phyloP scores from a whole-genome alignment of 2,888 invertebrate genomes.

The Aspidapion aeneum region DNA sequence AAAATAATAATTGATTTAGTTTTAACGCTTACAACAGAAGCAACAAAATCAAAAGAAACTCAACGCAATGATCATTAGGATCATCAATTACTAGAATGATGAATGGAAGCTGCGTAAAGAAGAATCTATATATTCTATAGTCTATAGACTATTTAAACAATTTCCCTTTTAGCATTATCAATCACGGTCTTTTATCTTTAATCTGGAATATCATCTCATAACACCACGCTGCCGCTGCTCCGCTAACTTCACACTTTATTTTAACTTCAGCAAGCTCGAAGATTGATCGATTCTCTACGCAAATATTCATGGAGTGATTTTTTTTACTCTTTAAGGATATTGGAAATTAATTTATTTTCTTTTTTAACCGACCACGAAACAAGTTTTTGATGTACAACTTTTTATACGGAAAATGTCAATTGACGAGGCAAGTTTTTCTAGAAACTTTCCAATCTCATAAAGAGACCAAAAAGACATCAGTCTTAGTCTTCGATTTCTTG shows the following conservation, averaged over 20 bases:
- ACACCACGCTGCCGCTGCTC: neutral
- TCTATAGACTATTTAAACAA: neutral
- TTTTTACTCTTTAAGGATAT: too few relatives aligned
- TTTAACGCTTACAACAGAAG: too few relatives aligned
- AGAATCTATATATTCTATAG: neutral
- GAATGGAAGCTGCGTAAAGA: neutral
- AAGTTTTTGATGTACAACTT: too few relatives aligned
- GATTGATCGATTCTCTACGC: neutral
- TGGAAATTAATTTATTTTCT: too few relatives aligned
- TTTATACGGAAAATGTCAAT: too few relatives aligned
- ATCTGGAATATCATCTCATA: neutral
- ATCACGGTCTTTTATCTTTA: neutral
- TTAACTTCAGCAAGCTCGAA: neutral
- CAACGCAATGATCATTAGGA: neutral
- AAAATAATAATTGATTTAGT: too few relatives aligned
- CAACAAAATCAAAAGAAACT: neutral
- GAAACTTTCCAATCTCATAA: too few relatives aligned
- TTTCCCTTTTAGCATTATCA: neutral
- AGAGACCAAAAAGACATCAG: too few relatives aligned
- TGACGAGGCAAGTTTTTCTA: too few relatives aligned
- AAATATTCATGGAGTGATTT: neutral
- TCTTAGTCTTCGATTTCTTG: too few relatives aligned
- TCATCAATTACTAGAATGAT: neutral
- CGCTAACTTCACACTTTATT: neutral
- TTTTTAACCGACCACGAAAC: too few relatives aligned